Evolutionary conservation across 2,797 vertebrate species (phyloP).

Genomic region (Sphenodon punctatus): DNA sequence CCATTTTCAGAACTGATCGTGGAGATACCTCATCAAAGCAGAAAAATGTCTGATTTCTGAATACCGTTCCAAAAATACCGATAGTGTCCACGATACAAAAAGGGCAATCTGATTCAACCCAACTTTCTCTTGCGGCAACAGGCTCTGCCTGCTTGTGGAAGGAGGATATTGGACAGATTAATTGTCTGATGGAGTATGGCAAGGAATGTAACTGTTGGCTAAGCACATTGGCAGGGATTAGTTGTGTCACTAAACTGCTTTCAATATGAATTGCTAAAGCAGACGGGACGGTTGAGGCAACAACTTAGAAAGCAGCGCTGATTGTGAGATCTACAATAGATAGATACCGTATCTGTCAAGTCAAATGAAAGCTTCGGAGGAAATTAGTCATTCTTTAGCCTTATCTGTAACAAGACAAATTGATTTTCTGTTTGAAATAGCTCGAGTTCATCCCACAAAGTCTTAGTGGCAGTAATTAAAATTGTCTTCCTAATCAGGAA

Average conservation of each 20-base stretch:
- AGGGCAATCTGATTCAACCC: no score
- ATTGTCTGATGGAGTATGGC: no score
- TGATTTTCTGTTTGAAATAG: constrained; percentile 42
- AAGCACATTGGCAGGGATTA: background rate
- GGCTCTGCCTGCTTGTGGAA: background rate
- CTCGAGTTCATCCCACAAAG: constrained; percentile 45
- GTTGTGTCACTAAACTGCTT: constrained; percentile 19
- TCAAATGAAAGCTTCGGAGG: constrained; percentile 26
- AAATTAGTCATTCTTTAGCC: constrained; percentile 56
- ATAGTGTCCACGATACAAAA: no score
- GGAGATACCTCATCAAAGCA: no score
- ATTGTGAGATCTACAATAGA: constrained; percentile 55
- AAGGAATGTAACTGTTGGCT: no score
- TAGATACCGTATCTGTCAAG: constrained; percentile 45
- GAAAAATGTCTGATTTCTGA: no score
- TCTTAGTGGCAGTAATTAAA: constrained; percentile 48
- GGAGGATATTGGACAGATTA: background rate
- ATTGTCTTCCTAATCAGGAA: constrained; percentile 46
- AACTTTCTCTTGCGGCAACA: background rate
- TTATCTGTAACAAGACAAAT: constrained; percentile 51
- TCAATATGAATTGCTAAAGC: background rate
- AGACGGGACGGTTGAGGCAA: constrained; percentile 18
- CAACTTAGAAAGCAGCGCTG: constrained; percentile 36
- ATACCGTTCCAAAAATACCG: no score
- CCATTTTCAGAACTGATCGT: no score